Evolutionary conservation across 2,113 vertebrate genomes (phyloP).

Genomic region (Oncorhynchus kisutch): DNA sequence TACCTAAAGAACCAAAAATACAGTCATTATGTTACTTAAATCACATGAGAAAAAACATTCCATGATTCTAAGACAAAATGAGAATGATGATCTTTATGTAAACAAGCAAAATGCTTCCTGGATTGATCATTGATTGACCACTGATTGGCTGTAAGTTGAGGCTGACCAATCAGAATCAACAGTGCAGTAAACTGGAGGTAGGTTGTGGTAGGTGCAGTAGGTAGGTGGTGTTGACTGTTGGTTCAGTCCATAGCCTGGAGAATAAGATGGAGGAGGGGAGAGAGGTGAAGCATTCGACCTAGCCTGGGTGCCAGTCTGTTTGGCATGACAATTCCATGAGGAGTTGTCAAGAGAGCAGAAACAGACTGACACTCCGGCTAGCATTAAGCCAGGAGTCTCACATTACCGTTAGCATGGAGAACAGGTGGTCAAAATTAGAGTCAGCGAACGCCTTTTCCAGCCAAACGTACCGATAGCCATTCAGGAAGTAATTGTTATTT

Average conservation of each 20-base stretch:
- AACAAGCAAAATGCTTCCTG: not conserved
- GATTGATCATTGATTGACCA: not conserved
- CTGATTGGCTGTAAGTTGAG: constrained; percentile 2
- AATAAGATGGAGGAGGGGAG: constrained; percentile 70
- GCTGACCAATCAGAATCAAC: constrained; percentile 96
- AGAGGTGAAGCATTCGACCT: constrained; percentile 77
- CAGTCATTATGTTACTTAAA: not conserved
- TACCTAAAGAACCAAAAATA: not conserved
- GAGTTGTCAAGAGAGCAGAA: no score
- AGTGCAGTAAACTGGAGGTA: constrained; percentile 53
- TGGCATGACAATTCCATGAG: no score
- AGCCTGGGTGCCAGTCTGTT: no score
- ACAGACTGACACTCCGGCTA: no score
- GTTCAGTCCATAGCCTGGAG: constrained; percentile 76
- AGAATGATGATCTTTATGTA: not conserved
- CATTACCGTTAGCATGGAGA: constrained; percentile 99
- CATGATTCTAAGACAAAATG: not conserved
- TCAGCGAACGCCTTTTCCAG: constrained; percentile 99
- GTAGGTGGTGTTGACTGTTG: constrained; percentile 64
- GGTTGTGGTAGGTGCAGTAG: constrained; percentile 51
- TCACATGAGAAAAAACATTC: not conserved
- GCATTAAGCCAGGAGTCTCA: constrained; percentile 71
- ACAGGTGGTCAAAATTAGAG: constrained; percentile 98
- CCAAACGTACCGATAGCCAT: constrained; percentile 99
- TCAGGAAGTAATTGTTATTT: constrained; percentile 99